Percentiles rank a stretch among this genome's conserved stretches.
Conservation (phyloP, 1,140 invertebrate genomes). For the Bacillus rossius region DNA sequence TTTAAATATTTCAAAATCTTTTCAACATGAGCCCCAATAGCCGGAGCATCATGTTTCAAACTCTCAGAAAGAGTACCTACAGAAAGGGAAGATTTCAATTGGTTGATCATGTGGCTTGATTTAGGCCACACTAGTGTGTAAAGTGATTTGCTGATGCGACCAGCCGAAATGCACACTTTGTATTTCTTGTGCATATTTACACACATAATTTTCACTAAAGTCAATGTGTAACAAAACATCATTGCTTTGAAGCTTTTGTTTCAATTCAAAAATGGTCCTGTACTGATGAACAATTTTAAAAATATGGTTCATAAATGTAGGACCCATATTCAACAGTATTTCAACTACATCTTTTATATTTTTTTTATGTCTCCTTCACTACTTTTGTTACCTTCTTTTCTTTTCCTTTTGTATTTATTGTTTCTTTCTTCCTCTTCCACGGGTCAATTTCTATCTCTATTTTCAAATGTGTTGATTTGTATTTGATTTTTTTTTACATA, state of each 20-base stretch:
- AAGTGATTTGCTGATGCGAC: slow-evolving; percentile 29
- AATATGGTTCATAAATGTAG: slow-evolving; percentile 24
- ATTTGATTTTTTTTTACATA: no score
- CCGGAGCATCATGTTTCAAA: slow-evolving; percentile 33
- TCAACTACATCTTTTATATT: slow-evolving; percentile 20
- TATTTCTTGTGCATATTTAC: slow-evolving; percentile 35
- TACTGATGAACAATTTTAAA: slow-evolving; percentile 30
- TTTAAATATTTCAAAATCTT: slow-evolving; percentile 28
- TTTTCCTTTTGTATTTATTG: slow-evolving; percentile 9
- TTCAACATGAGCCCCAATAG: slow-evolving; percentile 36
- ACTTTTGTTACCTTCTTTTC: slow-evolving; percentile 16
- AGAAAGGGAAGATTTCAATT: slow-evolving; percentile 31
- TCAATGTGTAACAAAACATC: slow-evolving; percentile 34
- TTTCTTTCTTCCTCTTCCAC: slow-evolving; percentile 19
- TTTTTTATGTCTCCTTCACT: slow-evolving; percentile 23
- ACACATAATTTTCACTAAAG: slow-evolving; percentile 32
- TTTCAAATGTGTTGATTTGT: slow-evolving; percentile 7
- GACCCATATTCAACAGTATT: slow-evolving; percentile 7
- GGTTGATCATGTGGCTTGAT: slow-evolving; percentile 17
- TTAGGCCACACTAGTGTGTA: slow-evolving; percentile 35
- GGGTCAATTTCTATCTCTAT: slow-evolving; percentile 16
- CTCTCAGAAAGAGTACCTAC: slow-evolving; percentile 35
- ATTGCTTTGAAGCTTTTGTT: slow-evolving; percentile 28
- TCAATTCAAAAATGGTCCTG: slow-evolving; percentile 26
- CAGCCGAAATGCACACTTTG: slow-evolving; percentile 35